phyloP scores from a whole-genome alignment of 1,140 invertebrate genomes.

The Drosophila fuyamai region DNA sequence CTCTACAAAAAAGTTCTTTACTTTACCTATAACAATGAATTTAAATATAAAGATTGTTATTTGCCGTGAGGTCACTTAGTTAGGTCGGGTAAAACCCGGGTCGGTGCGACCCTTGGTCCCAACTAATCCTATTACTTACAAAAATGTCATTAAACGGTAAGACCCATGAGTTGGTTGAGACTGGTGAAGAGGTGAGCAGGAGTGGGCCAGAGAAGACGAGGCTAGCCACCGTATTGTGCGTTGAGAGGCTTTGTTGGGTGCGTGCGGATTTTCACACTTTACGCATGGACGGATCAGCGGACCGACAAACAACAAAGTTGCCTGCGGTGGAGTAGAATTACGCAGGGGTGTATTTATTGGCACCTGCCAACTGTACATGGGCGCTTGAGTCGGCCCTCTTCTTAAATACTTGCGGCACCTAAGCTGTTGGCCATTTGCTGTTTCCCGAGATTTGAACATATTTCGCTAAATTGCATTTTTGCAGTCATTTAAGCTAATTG shows the following conservation, averaged over 20 bases:
- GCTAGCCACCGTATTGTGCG: conserved; percentile 9
- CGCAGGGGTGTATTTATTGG: conserved; percentile 29
- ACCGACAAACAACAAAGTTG: neutral
- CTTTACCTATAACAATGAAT: too few relatives aligned
- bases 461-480: conserved; percentile 61
- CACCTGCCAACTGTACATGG: conserved; percentile 10
- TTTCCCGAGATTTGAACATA: conserved; percentile 31
- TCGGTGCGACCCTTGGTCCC: conserved; percentile 43
- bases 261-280: conserved; percentile 56
- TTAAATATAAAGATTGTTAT: neutral
- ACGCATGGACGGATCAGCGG: conserved; percentile 29
- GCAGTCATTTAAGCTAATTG: conserved; percentile 51
- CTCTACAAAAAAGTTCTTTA: too few relatives aligned
- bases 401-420: conserved; percentile 20
- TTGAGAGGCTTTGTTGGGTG: conserved; percentile 19
- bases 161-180: conserved; percentile 6
- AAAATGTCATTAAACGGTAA: conserved; percentile 52
- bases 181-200: neutral
- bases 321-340: conserved; percentile 4
- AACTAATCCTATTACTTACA: conserved; percentile 60
- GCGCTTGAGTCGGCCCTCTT: neutral
- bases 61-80: neutral
- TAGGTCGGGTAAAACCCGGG: conserved; percentile 14
- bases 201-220: neutral
- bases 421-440: conserved; percentile 14